These are phyloP conservation scores for Tamias sibiricus DNA, from an alignment of 2,113 vertebrate species.

Conservation along the genomic window DNA sequence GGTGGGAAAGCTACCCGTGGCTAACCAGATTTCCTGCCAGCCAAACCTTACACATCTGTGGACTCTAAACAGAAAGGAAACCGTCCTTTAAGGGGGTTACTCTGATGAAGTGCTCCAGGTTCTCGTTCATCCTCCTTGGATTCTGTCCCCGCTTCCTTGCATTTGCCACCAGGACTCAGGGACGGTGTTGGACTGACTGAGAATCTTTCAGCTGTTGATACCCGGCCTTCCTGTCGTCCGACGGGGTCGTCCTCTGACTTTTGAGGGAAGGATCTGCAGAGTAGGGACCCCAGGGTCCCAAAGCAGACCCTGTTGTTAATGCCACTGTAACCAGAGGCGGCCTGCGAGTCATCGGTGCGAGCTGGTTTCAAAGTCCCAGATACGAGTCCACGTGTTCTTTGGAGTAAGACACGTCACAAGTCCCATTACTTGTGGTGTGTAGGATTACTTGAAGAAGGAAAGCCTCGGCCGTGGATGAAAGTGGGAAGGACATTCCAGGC, in stretches of 20 bases:
- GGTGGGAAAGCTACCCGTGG: not conserved
- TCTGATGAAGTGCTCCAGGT: not conserved
- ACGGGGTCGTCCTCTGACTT: not conserved
- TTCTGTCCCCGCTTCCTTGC: not conserved
- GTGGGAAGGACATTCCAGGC: not conserved
- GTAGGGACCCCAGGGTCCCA: too few species aligned
- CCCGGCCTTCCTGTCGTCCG: not conserved
- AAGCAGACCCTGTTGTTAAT: not conserved
- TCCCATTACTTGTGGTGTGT: not conserved
- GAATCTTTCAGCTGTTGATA: not conserved
- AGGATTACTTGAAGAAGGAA: not conserved
- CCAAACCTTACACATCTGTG: not conserved
- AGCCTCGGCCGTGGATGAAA: not conserved
- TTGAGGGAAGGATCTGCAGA: not conserved
- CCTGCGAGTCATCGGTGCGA: rapidly evolving
- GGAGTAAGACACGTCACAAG: not conserved
- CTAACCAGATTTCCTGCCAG: not conserved
- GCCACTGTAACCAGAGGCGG: not conserved
- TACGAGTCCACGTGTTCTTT: not conserved
- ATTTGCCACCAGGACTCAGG: not conserved
- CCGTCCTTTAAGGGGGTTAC: not conserved
- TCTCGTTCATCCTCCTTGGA: not conserved
- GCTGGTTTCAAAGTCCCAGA: not conserved
- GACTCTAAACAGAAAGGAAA: not conserved
- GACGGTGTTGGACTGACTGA: not conserved